Base-by-base conservation (phyloP, 2,113 vertebrate genomes). In the Calonectris borealis region DNA sequence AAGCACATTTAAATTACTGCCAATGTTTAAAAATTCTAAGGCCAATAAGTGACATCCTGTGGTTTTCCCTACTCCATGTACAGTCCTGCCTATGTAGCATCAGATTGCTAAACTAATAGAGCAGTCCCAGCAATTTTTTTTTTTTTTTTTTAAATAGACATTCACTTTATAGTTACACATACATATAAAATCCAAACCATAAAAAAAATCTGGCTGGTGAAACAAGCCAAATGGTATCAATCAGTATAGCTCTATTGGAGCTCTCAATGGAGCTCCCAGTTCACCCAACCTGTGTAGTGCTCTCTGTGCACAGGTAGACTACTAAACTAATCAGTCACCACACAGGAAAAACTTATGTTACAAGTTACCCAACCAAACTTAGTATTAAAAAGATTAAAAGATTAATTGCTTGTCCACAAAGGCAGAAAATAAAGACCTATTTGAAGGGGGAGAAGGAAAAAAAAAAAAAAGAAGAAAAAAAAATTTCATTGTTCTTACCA, bases 1-100 rank as follows among this genome's bases (percentile, higher is more conserved):
- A 81, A 58, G 17, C 36, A 62, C 42, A n/a, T 32, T 95, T 87
- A 91, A 94, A 84, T 96, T 94, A 49, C 49, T 94, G 60, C 66
- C 19, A 91, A 22, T 81, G 25, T 66, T 83, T 72, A 81, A 55
- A 88, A 87, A 86, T 40, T 66, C 31, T 90, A 72, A 88, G 76
- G 90, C 29, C 16, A 69, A 8, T n/a, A 91, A 86, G 14, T 60
- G 54, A 36, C 19, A 46, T 76, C 29, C 36, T 65, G 72, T 77
- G 9, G 10, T n/a, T 64, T 34, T 90, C 46, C 58, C 16, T 68
- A 20, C 15, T 60, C 24, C 16, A 2, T 5, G 32, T n/a, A 75
- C 13, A 36, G 32, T 36, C 19, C 44, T 68, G 24, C 12, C 25
- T 26, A 22, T 5, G 24, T 29, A 68, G 29, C 13, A 38, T 38